Conservation (phyloP, 2,113 vertebrate species). For the Paedocypris sp. region DNA sequence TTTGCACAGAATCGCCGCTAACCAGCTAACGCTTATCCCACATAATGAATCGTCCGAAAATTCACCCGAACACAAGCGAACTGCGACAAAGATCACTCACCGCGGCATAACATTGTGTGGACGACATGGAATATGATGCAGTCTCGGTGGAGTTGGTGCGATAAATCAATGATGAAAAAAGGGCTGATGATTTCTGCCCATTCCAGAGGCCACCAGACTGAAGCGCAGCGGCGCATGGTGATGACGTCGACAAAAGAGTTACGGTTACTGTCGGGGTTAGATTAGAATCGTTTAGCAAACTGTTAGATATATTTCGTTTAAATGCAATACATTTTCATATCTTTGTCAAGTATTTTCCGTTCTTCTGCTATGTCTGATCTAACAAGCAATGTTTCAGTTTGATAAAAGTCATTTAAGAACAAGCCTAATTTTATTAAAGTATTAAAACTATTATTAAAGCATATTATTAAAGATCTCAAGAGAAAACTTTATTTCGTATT, state of each 20-base stretch:
- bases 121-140: slow-evolving; percentile 2
- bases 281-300: too few relatives aligned
- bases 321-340: too few relatives aligned
- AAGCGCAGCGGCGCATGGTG: slow-evolving; percentile 50
- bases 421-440: too few relatives aligned
- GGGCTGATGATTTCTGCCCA: slow-evolving; percentile 58
- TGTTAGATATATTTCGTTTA: too few relatives aligned
- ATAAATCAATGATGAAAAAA: slow-evolving; percentile 48
- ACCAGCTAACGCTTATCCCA: slow-evolving; percentile 27
- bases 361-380: too few relatives aligned
- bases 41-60: background rate
- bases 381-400: too few relatives aligned
- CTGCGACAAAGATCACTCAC: slow-evolving; percentile 42
- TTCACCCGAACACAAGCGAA: background rate
- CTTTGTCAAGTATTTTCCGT: too few relatives aligned
- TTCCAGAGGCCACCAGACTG: slow-evolving; percentile 58
- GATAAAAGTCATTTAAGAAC: too few relatives aligned
- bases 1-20: slow-evolving; percentile 24
- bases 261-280: too few relatives aligned
- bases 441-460: too few relatives aligned
- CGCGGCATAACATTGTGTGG: slow-evolving; percentile 61
- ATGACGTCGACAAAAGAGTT: slow-evolving; percentile 53
- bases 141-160: slow-evolving; percentile 32
- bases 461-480: too few relatives aligned
- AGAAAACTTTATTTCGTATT: too few relatives aligned